Percentiles rank a stretch among this genome's conserved stretches.
Conservation (phyloP, 2,888 invertebrate species). For the Apomyelois bistriatella region DNA sequence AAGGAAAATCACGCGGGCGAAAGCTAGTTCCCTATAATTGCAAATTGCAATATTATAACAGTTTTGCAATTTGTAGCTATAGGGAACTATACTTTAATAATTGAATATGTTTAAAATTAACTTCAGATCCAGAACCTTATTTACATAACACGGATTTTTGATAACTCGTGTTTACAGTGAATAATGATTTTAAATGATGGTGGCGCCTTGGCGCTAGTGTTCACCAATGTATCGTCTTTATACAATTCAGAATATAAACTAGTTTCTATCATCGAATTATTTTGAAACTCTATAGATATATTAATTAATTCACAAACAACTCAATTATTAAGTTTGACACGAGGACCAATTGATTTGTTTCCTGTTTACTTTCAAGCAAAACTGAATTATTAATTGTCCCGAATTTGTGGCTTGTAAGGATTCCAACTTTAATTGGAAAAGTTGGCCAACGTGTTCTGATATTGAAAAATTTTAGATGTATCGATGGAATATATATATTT, state of each 20-base stretch:
- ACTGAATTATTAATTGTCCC: not conserved
- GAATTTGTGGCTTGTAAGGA: not conserved
- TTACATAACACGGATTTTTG: no score
- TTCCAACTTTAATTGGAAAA: not conserved
- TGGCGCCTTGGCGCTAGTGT: no score
- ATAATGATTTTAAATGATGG: no score
- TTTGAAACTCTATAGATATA: slow-evolving; percentile 4
- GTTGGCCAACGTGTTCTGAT: not conserved
- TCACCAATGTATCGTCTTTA: no score
- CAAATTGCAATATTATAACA: no score
- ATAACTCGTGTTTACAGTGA: no score
- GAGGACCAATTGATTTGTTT: slow-evolving; percentile 2
- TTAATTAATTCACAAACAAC: not conserved
- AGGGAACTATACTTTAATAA: no score
- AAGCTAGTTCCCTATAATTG: no score
- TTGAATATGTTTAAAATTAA: no score
- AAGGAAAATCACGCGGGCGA: no score
- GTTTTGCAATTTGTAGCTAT: no score
- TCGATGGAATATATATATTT: not conserved
- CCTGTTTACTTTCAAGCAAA: not conserved
- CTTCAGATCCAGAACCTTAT: no score
- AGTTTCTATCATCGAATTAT: not conserved
- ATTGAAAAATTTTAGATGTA: not conserved
- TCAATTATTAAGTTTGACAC: slow-evolving; percentile 10
- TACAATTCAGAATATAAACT: not conserved